These are phyloP conservation scores for Basileuterus tristriatus DNA, from an alignment of 2,797 vertebrate genomes.

Conservation along the genomic window DNA sequence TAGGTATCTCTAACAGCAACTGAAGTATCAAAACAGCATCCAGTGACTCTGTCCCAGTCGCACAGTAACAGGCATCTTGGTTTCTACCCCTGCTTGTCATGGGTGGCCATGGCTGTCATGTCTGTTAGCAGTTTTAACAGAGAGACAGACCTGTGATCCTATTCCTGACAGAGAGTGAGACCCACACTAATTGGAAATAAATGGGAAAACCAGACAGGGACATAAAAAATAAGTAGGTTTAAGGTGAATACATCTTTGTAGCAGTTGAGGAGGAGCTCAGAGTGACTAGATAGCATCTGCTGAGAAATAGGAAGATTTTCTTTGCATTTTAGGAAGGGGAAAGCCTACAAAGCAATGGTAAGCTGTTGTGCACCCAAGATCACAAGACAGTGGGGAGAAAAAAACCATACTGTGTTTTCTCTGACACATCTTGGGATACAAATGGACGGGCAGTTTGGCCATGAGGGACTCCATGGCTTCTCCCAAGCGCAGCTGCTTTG, in stretches of 20 bases:
- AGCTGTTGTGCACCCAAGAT: background rate
- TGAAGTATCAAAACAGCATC: background rate
- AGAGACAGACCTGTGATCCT: background rate
- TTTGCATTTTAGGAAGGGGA: background rate
- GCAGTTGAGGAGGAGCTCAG: background rate
- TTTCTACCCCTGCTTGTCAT: background rate
- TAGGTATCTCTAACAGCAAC: background rate
- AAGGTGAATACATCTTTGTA: background rate
- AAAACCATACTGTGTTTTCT: background rate
- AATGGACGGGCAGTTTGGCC: background rate
- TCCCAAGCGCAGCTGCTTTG: background rate
- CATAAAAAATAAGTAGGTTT: background rate
- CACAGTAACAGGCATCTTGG: background rate
- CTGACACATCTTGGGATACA: background rate
- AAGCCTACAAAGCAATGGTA: background rate
- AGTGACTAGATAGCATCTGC: background rate
- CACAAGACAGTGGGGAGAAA: background rate
- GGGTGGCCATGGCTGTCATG: background rate
- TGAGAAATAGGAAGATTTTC: background rate
- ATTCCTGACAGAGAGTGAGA: rapidly evolving
- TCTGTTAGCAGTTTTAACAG: background rate
- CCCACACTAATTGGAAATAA: background rate
- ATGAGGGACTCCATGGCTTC: rapidly evolving
- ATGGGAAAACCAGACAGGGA: background rate
- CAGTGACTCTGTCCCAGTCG: background rate